Percentiles rank a stretch among this genome's conserved stretches.
phyloP scores from a whole-genome alignment of 2,888 invertebrate genomes.

The Tinea pellionella region DNA sequence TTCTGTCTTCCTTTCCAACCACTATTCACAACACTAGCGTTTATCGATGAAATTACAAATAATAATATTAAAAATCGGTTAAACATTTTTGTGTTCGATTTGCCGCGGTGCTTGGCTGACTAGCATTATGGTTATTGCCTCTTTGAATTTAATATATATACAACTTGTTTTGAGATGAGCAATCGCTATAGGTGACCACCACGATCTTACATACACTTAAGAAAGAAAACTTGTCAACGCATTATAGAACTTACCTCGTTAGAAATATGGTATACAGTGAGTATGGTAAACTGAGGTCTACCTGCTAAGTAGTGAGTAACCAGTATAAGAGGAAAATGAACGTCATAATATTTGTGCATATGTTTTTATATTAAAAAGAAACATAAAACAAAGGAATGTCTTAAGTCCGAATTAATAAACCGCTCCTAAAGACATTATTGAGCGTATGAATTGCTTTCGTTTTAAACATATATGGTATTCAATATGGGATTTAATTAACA shows the following conservation, averaged over 20 bases:
- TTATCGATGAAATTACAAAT: neutral
- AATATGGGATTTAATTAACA: too few species aligned
- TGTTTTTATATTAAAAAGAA: neutral
- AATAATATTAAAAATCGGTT: neutral
- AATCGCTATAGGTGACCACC: neutral
- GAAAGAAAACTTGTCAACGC: too few species aligned
- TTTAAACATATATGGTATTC: too few species aligned
- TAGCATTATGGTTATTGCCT: neutral
- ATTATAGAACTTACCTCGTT: too few species aligned
- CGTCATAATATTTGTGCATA: neutral
- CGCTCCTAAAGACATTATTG: too few species aligned
- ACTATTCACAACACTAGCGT: neutral
- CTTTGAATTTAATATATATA: neutral
- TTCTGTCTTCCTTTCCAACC: neutral
- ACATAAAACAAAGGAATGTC: too few species aligned
- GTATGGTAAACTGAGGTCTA: neutral
- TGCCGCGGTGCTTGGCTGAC: neutral
- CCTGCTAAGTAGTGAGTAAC: constrained; percentile 1
- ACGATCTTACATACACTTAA: too few species aligned
- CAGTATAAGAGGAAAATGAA: neutral
- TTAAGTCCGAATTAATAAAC: too few species aligned
- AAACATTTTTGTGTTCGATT: neutral
- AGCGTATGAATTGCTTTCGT: too few species aligned
- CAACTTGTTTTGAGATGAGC: neutral
- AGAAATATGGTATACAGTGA: too few species aligned